These are phyloP conservation scores for Proisotoma minuta DNA, from an alignment of 2,888 invertebrate genomes.

Conservation along the genomic window DNA sequence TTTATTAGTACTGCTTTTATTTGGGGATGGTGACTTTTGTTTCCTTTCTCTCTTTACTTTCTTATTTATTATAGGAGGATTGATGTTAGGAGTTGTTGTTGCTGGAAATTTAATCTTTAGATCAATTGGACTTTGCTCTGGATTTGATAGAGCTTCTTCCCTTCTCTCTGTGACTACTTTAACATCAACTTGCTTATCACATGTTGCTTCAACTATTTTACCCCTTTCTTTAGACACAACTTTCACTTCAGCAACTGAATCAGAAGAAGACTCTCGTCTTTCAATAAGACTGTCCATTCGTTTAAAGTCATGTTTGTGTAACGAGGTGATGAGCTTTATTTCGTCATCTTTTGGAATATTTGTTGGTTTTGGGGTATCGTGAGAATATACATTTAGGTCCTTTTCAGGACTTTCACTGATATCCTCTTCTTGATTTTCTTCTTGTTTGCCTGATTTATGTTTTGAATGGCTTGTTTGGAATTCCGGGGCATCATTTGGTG, in stretches of 20 bases:
- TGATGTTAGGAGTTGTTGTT: not conserved
- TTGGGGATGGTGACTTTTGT: too few species aligned
- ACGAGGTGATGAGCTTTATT: too few species aligned
- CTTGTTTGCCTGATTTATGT: not conserved
- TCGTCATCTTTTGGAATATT: too few species aligned
- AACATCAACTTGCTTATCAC: not conserved
- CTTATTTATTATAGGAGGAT: not conserved
- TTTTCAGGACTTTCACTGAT: not conserved
- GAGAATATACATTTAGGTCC: too few species aligned
- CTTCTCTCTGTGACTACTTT: not conserved
- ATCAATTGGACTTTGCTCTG: not conserved
- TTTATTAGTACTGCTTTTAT: too few species aligned
- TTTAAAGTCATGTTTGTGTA: constrained; percentile 44
- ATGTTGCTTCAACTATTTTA: not conserved
- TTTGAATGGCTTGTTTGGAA: not conserved
- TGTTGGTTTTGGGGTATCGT: too few species aligned
- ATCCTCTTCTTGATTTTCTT: not conserved
- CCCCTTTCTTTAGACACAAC: not conserved
- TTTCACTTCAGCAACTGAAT: constrained; percentile 11
- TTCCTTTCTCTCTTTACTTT: constrained; percentile 10
- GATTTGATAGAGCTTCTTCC: too few species aligned
- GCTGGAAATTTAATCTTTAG: too few species aligned
- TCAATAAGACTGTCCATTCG: constrained; percentile 45
- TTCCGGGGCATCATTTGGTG: too few species aligned
- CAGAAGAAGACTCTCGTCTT: constrained; percentile 23